Evolutionary conservation across 2,888 invertebrate species (phyloP).

Genomic region (Lumbricus terrestris): DNA sequence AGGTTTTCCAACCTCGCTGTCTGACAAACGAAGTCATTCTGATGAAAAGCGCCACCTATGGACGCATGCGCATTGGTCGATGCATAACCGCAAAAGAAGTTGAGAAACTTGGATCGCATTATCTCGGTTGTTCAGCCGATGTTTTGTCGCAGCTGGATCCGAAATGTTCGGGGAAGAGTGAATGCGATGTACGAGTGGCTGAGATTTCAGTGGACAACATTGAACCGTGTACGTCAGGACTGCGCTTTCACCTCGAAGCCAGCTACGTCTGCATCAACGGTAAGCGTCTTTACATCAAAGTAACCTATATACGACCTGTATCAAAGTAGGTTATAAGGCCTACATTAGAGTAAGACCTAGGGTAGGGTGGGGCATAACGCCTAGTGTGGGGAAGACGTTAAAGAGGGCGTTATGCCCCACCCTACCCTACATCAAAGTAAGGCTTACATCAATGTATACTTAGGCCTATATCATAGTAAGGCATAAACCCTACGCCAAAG

Average conservation of each 20-base stretch:
- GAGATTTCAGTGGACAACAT: background rate
- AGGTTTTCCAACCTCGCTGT: background rate
- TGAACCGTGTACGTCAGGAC: background rate
- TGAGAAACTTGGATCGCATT: background rate
- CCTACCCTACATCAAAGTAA: no score
- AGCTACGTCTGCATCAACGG: background rate
- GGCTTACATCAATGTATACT: no score
- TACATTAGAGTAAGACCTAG: no score
- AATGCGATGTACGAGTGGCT: background rate
- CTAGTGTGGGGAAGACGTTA: no score
- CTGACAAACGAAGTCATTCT: background rate
- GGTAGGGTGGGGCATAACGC: no score
- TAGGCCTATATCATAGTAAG: no score
- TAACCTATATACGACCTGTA: no score
- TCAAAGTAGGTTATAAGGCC: no score
- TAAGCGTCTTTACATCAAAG: background rate
- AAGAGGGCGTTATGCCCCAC: no score
- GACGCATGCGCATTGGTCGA: background rate
- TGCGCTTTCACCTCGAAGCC: background rate
- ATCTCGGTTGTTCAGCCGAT: no score
- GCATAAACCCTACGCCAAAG: no score
- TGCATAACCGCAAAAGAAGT: background rate
- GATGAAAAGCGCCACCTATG: no score
- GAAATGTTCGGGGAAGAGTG: background rate
- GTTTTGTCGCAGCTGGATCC: background rate